phyloP scores from a whole-genome alignment of 2,113 vertebrate genomes.

The Anarhynchus alexandrinus region DNA sequence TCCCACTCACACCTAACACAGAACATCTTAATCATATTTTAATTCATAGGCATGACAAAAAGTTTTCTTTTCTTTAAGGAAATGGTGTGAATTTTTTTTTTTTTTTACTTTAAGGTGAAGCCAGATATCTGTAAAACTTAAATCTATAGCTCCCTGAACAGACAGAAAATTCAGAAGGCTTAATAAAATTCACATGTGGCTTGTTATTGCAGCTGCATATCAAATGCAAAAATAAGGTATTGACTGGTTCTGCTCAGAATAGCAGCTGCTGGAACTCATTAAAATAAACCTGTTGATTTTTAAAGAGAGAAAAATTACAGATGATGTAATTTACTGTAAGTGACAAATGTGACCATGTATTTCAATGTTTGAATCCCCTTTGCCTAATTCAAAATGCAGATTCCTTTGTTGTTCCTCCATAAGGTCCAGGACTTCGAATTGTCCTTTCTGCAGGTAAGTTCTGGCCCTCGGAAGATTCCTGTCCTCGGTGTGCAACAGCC shows the following conservation, averaged over 20 bases:
- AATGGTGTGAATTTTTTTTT: background rate
- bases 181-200: conserved; percentile 53
- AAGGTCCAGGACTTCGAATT: background rate
- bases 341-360: background rate
- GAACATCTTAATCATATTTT: background rate
- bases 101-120: conserved; percentile 6
- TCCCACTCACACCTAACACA: background rate
- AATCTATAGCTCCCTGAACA: conserved; percentile 38
- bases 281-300: conserved; percentile 53
- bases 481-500: background rate
- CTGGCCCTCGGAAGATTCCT: background rate
- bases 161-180: conserved; percentile 28
- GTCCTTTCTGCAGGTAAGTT: background rate
- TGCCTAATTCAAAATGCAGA: background rate
- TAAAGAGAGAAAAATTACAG: conserved; percentile 15
- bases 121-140: conserved; percentile 36
- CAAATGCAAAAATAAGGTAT: conserved; percentile 52
- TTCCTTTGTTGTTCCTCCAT: background rate
- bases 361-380: background rate
- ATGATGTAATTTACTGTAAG: background rate
- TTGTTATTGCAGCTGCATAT: conserved; percentile 49
- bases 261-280: conserved; percentile 6
- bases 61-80: background rate
- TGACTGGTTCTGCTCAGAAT: conserved; percentile 14
- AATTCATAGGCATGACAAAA: background rate